Evolutionary conservation across 1,140 invertebrate species (phyloP).

Genomic region (Paraescarpia echinospica): DNA sequence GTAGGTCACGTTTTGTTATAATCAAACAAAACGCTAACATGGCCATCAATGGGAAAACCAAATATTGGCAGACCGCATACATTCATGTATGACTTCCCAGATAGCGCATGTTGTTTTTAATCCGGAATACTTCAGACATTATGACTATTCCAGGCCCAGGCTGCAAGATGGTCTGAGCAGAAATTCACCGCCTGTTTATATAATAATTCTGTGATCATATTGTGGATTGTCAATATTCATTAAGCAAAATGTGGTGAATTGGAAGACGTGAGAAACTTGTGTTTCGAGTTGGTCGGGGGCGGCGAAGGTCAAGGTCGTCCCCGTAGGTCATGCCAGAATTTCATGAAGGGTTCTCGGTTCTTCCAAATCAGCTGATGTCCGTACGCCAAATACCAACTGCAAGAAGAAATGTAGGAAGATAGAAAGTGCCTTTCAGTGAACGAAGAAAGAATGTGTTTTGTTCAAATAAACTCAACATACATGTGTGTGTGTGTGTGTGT

Average conservation of each 20-base stretch:
- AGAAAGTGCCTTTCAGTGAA: background rate
- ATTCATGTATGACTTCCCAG: no score
- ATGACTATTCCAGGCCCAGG: background rate
- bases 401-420: background rate
- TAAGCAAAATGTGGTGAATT: background rate
- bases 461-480: no score
- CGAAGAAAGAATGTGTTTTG: no score
- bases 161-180: background rate
- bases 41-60: no score
- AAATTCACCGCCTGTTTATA: background rate
- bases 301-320: background rate
- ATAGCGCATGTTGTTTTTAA: no score
- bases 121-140: no score
- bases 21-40: no score
- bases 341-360: conserved; percentile 9
- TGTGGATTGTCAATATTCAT: background rate
- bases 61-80: no score
- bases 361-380: conserved; percentile 10
- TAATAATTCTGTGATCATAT: background rate
- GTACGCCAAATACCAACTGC: conserved; percentile 3
- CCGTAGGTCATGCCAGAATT: background rate
- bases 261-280: background rate
- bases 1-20: no score
- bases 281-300: background rate
- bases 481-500: background rate